phyloP scores from a whole-genome alignment of 2,888 invertebrate species.

The Alentia gelatinosa region DNA sequence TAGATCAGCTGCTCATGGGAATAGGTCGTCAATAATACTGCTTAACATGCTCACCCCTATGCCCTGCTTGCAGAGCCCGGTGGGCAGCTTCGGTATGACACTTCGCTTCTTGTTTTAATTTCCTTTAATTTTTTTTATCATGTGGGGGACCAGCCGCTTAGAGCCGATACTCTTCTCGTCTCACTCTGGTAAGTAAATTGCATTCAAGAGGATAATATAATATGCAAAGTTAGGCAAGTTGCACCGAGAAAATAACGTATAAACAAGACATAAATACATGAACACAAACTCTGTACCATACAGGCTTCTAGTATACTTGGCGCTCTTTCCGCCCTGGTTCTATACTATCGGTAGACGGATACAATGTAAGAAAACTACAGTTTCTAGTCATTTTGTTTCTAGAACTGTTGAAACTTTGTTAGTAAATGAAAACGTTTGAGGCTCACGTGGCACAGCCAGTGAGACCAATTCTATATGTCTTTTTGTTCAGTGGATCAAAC shows the following conservation, averaged over 20 bases:
- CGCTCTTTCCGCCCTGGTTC: background rate
- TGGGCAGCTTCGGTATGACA: slow-evolving; percentile 12
- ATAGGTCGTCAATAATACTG: slow-evolving; percentile 47
- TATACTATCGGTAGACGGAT: background rate
- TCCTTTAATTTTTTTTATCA: background rate
- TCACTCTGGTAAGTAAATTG: slow-evolving; percentile 5
- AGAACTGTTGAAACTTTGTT: slow-evolving; percentile 13
- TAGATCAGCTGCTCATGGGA: slow-evolving; percentile 49
- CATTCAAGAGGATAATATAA: slow-evolving; percentile 16
- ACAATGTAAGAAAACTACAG: slow-evolving; percentile 42
- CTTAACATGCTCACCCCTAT: background rate
- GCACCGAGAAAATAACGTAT: slow-evolving; percentile 41
- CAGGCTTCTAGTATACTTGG: slow-evolving; percentile 19
- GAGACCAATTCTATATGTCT: slow-evolving; percentile 4
- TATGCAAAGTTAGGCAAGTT: slow-evolving; percentile 51
- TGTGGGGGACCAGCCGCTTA: slow-evolving; percentile 43
- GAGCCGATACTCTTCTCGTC: background rate
- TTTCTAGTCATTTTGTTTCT: background rate
- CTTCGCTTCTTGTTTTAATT: background rate
- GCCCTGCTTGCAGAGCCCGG: slow-evolving; percentile 20
- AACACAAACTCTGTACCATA: slow-evolving; percentile 34
- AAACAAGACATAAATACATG: slow-evolving; percentile 43
- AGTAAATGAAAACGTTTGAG: slow-evolving; percentile 9
- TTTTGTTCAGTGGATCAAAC: slow-evolving; percentile 51
- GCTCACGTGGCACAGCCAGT: slow-evolving; percentile 43